Evolutionary conservation across 2,888 invertebrate genomes (phyloP), one percentile per base, ranked within the genome.

Genomic region (Zhengitettix transpicula): DNA sequence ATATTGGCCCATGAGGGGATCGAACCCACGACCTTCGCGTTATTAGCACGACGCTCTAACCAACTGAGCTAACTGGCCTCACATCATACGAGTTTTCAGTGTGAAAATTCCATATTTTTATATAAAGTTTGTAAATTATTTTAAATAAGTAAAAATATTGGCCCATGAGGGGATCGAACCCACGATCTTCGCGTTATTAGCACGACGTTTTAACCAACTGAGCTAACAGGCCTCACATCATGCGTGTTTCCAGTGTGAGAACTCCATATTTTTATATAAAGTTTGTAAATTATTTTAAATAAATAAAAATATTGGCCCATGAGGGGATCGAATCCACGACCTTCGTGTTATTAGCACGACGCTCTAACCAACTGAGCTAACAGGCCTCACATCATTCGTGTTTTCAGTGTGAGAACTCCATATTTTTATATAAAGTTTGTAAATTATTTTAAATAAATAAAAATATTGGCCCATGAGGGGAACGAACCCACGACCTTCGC

Each of bases 281-380:
- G n/a, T n/a, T n/a, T n/a, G n/a, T n/a, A n/a, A n/a, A n/a, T n/a
- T n/a, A n/a, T n/a, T n/a, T n/a, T n/a, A n/a, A n/a, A n/a, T n/a
- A n/a, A n/a, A n/a, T 28, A 28, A 28, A 28, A 28, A 7, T 5
- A 5, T 51, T 55, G 58, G 58, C 58, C 58, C 58, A 28, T 58
- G 58, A 42, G 58, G 58, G 58, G 58, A 58, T 58, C 58, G 58
- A 58, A 58, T 54, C 58, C 58, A 58, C 58, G 58, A 58, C 58
- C 55, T 58, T 58, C 58, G 58, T 54, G 58, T 58, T 58, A 58
- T 58, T 58, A 58, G 58, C 58, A 58, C 58, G 58, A 58, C 58
- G 58, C 58, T 58, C 58, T 58, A 58, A 55, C 58, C 58, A 58
- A 58, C 58, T 58, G 58, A 58, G 58, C 58, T 58, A 58, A 58